These are phyloP conservation scores for Cyprinus carpio DNA, from an alignment of 2,113 vertebrate species.

Conservation along the genomic window DNA sequence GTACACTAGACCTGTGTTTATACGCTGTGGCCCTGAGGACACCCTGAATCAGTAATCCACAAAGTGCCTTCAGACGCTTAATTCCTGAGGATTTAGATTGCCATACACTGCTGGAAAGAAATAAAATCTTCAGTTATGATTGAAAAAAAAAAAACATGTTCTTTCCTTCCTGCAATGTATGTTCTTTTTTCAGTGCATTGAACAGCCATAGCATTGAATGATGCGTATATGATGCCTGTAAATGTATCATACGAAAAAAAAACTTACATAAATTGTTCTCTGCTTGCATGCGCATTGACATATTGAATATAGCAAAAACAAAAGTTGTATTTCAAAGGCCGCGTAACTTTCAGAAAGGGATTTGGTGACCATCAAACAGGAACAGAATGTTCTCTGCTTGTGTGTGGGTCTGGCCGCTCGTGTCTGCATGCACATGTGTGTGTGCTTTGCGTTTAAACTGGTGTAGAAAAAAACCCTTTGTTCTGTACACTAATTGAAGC, in stretches of 20 bases:
- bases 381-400: constrained; percentile 53
- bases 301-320: constrained; percentile 1
- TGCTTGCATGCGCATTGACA: not conserved
- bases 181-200: not conserved
- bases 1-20: not conserved
- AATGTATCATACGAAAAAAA: not conserved
- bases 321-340: constrained; percentile 19
- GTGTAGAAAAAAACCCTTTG: not conserved
- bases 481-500: constrained; percentile 28
- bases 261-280: not conserved
- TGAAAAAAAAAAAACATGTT: not conserved
- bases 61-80: not conserved
- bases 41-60: not conserved
- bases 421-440: not conserved
- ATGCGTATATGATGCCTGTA: not conserved
- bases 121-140: not conserved
- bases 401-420: not conserved
- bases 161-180: not conserved
- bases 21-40: not conserved
- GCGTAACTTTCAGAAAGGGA: constrained; percentile 29
- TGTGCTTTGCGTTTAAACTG: not conserved
- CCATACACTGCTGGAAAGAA: not conserved
- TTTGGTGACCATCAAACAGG: constrained; percentile 37
- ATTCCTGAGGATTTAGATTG: constrained; percentile 7
- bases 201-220: too few relatives aligned